Conservation (phyloP, 2,888 invertebrate species). For the Volucella bombylans region DNA sequence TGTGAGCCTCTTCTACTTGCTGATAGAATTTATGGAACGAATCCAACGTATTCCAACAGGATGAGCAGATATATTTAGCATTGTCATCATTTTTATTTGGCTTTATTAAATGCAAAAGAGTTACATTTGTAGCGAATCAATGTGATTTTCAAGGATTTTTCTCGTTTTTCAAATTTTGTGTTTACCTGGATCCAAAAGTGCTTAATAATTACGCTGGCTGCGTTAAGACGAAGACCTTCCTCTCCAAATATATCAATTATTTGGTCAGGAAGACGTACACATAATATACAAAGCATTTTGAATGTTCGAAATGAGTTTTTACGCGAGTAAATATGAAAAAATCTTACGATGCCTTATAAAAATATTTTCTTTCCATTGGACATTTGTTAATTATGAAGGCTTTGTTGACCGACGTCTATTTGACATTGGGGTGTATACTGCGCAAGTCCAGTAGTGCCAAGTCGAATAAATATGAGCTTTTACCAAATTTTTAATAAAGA, state of each 20-base stretch:
- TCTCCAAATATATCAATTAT: conserved; percentile 74
- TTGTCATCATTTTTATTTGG: conserved; percentile 54
- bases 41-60: conserved; percentile 77
- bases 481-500: neutral
- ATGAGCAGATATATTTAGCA: conserved; percentile 73
- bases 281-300: conserved; percentile 77
- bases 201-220: conserved; percentile 76
- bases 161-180: conserved; percentile 24
- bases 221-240: conserved; percentile 75
- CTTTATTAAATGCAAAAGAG: conserved; percentile 43
- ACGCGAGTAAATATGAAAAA: neutral
- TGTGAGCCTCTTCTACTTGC: conserved; percentile 76
- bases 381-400: conserved; percentile 39
- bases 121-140: conserved; percentile 2
- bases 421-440: conserved; percentile 30
- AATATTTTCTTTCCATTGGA: conserved; percentile 38
- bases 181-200: conserved; percentile 77
- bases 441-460: conserved; percentile 54
- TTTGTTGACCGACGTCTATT: conserved; percentile 63
- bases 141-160: neutral
- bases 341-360: neutral
- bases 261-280: conserved; percentile 74
- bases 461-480: neutral
- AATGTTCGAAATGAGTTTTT: neutral
- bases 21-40: conserved; percentile 78